These are phyloP conservation scores for Drosophila affinis DNA, from an alignment of 2,888 invertebrate genomes.

Conservation along the genomic window DNA sequence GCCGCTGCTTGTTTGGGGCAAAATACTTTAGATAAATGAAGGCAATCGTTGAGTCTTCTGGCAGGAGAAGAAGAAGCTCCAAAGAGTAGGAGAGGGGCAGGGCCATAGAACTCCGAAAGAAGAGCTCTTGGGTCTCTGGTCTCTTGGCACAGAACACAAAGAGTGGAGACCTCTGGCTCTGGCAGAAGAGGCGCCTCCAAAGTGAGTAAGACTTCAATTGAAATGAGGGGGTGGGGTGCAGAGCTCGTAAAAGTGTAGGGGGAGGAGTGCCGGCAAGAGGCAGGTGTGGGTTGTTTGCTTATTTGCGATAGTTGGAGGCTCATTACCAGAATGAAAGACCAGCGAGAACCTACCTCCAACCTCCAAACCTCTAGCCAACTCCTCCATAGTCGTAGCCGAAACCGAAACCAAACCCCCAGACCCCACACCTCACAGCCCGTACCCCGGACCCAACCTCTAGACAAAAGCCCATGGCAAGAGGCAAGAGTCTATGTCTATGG, in stretches of 20 bases:
- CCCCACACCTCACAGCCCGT: not conserved
- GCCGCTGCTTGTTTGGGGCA: conserved; percentile 64
- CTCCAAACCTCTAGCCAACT: not conserved
- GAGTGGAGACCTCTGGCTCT: no score
- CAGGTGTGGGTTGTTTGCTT: conserved; percentile 32
- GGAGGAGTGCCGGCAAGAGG: conserved; percentile 14
- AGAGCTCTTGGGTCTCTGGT: not conserved
- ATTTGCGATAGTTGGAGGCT: conserved; percentile 39
- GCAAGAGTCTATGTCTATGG: not conserved
- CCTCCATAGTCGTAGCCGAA: not conserved
- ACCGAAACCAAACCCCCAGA: not conserved
- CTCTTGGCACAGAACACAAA: not conserved
- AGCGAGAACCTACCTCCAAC: conserved; percentile 17
- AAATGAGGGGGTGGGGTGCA: conserved; percentile 11
- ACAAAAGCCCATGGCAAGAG: conserved; percentile 22
- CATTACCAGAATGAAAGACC: conserved; percentile 35
- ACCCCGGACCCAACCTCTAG: conserved; percentile 26
- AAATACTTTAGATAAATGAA: conserved; percentile 24
- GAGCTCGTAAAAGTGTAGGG: not conserved
- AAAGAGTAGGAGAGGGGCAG: not conserved
- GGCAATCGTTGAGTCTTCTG: conserved; percentile 13
- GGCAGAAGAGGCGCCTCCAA: not conserved
- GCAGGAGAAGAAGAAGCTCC: conserved; percentile 11
- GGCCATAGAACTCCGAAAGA: not conserved
- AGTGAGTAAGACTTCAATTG: conserved; percentile 27